Base-by-base conservation (phyloP, 1,140 invertebrate species). In the Wasmannia auropunctata region DNA sequence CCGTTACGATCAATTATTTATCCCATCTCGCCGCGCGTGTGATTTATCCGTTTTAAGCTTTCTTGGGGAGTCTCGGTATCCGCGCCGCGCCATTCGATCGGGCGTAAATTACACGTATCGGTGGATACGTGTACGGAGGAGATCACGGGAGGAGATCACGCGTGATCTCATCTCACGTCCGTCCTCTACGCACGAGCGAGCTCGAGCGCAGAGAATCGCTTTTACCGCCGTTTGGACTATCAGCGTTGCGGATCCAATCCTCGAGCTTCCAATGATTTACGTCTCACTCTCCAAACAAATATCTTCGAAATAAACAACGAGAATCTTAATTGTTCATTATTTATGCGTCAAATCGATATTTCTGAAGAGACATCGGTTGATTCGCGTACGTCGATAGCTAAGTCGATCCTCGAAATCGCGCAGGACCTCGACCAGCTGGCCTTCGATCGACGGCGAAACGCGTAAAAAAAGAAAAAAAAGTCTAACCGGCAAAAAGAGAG, bases 51-150 rank as follows among this genome's bases (percentile, higher is more conserved):
- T 58, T 60, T 74, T 11, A 58, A 74, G 28, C 79, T 83, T 83
- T 74, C 79, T 83, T 37, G 65, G 79, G 79, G 65, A 72, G 51
- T 72, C 67, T 81, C 79, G 37, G 25, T 81, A 80, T 81, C n/a
- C n/a, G n/a, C 65, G 58, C 58, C 58, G 19, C 70, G 76, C 31
- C 51, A 83, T 74, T 46, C 37, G 79, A 83, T 22, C 79, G 67
- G 25, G n/a, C 54, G 67, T 83, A 83, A 72, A 83, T 83, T 74
- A 83, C 51, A 40, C 22, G 63, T 69, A 43, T 58, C 25, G 25
- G n/a, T 37, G 6, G n/a, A 37, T 37, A 63, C 62, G 22, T 2
- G n/a, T 65, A 40, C n/a, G 51, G 25, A 54, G 16, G 31, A 31
- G 40, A 60, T 31, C 75, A 40, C 49, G 65, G 34, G 37, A 54